phyloP scores from a whole-genome alignment of 2,888 invertebrate species.

The Pyrrhia umbra region DNA sequence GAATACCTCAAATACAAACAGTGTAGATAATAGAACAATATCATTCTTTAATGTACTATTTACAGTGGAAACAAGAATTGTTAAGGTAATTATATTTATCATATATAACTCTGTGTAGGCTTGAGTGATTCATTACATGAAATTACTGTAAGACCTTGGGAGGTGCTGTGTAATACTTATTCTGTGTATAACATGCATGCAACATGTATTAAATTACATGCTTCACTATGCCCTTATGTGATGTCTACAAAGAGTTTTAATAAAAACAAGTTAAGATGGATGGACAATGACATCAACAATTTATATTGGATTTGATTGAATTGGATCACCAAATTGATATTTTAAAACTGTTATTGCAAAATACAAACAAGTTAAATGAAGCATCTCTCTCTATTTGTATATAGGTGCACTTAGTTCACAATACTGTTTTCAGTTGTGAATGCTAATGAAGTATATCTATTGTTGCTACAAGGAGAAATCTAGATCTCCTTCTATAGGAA shows the following conservation, averaged over 20 bases:
- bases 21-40: background rate
- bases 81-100: constrained; percentile 23
- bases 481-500: too few relatives aligned
- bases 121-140: constrained; percentile 31
- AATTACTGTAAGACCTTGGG: constrained; percentile 36
- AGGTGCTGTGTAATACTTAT: background rate
- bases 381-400: background rate
- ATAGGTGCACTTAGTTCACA: background rate
- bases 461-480: background rate
- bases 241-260: background rate
- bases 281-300: too few relatives aligned
- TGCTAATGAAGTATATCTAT: background rate
- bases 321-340: too few relatives aligned
- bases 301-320: too few relatives aligned
- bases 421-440: background rate
- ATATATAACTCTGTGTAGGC: background rate
- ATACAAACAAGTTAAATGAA: background rate
- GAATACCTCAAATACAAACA: background rate
- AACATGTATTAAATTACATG: constrained; percentile 6
- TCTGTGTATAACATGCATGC: background rate
- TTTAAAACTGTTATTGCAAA: background rate
- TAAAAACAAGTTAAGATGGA: too few relatives aligned
- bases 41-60: background rate
- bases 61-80: background rate
- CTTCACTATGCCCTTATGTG: background rate